Conservation (phyloP, 2,797 vertebrate species). For the Coreius guichenoti region DNA sequence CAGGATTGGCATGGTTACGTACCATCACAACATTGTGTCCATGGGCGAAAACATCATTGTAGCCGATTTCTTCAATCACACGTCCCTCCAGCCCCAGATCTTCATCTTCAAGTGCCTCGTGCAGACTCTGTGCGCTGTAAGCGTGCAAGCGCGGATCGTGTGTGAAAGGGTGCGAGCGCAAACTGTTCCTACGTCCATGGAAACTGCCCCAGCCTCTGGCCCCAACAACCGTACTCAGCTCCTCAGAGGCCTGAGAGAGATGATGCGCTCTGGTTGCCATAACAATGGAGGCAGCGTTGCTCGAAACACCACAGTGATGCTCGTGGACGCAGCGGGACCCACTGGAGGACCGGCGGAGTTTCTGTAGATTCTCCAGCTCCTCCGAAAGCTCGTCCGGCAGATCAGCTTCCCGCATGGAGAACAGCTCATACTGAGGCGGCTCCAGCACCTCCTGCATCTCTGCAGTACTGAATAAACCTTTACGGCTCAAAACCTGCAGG, state of each 20-base stretch:
- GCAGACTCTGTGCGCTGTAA: slow-evolving; percentile 90
- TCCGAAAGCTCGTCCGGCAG: slow-evolving; percentile 87
- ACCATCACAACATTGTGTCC: slow-evolving; percentile 75
- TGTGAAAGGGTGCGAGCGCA: slow-evolving; percentile 76
- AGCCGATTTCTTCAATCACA: slow-evolving; percentile 90
- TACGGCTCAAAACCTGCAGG: slow-evolving; percentile 73
- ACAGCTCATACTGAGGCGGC: slow-evolving; percentile 93
- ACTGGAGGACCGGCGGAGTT: slow-evolving; percentile 85
- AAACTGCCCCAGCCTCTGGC: slow-evolving; percentile 70
- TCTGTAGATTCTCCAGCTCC: slow-evolving; percentile 88
- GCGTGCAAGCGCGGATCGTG: slow-evolving; percentile 81
- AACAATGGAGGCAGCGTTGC: slow-evolving; percentile 80
- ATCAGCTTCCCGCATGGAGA: slow-evolving; percentile 84
- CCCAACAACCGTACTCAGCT: slow-evolving; percentile 65
- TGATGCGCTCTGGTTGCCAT: slow-evolving; percentile 67
- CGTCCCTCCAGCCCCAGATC: slow-evolving; percentile 61
- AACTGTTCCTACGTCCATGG: background rate
- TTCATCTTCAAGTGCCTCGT: slow-evolving; percentile 73
- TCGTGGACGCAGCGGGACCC: slow-evolving; percentile 91
- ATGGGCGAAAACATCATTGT: slow-evolving; percentile 56
- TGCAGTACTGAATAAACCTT: slow-evolving; percentile 79
- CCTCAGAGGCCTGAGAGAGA: slow-evolving; percentile 25
- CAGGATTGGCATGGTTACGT: slow-evolving; percentile 79
- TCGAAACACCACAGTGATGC: slow-evolving; percentile 92
- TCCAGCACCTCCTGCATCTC: slow-evolving; percentile 91